Percentiles rank a stretch among this genome's conserved stretches.
These are phyloP conservation scores for Takifugu ocellatus DNA, from an alignment of 2,797 vertebrate species.

Conservation along the genomic window DNA sequence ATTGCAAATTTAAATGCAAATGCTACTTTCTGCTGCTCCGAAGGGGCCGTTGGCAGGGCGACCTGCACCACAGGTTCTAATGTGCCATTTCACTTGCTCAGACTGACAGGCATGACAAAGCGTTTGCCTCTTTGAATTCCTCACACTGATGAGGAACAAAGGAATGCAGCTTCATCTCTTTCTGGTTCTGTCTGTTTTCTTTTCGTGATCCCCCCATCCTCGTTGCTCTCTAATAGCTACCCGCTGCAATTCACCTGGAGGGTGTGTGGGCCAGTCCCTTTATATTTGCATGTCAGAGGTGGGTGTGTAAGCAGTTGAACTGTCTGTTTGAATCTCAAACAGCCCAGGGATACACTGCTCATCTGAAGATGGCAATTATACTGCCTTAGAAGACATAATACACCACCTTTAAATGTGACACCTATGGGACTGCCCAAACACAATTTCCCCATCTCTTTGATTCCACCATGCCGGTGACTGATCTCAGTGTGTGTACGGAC, in stretches of 20 bases:
- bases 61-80: constrained; percentile 41
- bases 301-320: constrained; percentile 58
- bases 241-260: constrained; percentile 39
- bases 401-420: constrained; percentile 40
- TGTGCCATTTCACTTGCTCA: constrained; percentile 10
- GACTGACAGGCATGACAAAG: constrained; percentile 13
- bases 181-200: constrained; percentile 31
- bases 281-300: constrained; percentile 59
- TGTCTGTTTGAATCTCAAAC: constrained; percentile 63
- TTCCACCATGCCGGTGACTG: constrained; percentile 31
- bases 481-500: constrained; percentile 20
- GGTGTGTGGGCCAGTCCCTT: constrained; percentile 44
- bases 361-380: constrained; percentile 35
- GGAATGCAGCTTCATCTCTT: constrained; percentile 50
- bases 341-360: constrained; percentile 51
- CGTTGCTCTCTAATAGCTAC: constrained; percentile 51
- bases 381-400: constrained; percentile 27
- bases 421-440: constrained; percentile 50
- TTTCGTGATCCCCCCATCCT: constrained; percentile 42
- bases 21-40: not conserved
- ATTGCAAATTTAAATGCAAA: not conserved
- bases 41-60: constrained; percentile 13
- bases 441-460: constrained; percentile 36
- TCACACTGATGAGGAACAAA: constrained; percentile 16
- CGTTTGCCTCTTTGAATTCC: constrained; percentile 4